Conservation (phyloP, 2,797 vertebrate species). For the Numenius phaeopus region DNA sequence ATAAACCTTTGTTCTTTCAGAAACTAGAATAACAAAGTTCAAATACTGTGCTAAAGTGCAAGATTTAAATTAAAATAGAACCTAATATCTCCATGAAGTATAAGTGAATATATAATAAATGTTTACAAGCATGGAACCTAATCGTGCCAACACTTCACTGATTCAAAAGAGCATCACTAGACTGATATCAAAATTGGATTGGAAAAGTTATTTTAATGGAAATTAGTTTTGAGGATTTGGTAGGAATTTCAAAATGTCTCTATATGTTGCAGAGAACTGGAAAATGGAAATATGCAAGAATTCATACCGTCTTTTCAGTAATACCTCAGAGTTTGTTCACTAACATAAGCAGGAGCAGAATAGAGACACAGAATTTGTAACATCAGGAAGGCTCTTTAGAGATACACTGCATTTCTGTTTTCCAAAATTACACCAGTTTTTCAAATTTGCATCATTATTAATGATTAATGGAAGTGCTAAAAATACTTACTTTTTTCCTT, state of each 20-base stretch:
- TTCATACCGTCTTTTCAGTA: not conserved
- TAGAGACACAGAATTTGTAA: not conserved
- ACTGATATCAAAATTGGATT: not conserved
- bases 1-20: not conserved
- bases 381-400: not conserved
- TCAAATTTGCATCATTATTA: not conserved
- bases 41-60: not conserved
- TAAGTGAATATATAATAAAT: not conserved
- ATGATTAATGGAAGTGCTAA: not conserved
- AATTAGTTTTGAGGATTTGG: not conserved
- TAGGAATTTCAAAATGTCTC: not conserved
- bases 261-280: not conserved
- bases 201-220: not conserved
- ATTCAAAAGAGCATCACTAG: not conserved
- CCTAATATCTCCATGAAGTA: not conserved
- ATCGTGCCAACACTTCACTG: rapidly evolving
- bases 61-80: not conserved
- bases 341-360: not conserved
- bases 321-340: not conserved
- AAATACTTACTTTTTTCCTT: slow-evolving; percentile 93
- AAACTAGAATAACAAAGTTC: not conserved
- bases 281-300: not conserved
- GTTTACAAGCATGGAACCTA: not conserved
- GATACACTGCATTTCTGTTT: not conserved
- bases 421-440: not conserved